A percentile compares a stretch with the other conserved stretches of the same genome.
Conservation (phyloP, 2,113 vertebrate species). For the Aepyceros melampus region DNA sequence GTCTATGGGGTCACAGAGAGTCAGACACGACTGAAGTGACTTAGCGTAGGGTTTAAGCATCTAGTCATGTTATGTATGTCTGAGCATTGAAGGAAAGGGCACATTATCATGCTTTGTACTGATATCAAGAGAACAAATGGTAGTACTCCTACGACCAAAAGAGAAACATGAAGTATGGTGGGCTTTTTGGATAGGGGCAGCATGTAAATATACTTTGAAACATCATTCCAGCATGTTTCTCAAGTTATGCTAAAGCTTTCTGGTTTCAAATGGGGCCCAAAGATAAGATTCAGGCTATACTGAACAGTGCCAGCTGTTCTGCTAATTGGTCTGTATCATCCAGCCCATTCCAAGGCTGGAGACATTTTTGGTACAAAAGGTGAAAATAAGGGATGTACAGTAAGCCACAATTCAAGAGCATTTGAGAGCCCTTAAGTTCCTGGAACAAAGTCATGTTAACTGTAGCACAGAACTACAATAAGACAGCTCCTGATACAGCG, state of each 20-base stretch:
- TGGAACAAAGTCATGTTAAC: background rate
- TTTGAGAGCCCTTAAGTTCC: background rate
- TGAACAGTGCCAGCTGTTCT: background rate
- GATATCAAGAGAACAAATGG: background rate
- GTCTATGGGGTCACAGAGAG: too few relatives aligned
- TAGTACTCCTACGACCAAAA: background rate
- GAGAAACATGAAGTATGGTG: background rate
- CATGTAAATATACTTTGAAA: background rate
- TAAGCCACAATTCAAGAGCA: background rate
- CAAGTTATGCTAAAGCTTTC: background rate
- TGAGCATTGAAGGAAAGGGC: background rate
- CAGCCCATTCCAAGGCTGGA: background rate
- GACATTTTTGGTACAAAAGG: background rate
- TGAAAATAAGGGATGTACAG: background rate
- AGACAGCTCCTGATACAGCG: background rate
- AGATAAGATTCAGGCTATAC: background rate
- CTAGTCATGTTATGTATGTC: background rate
- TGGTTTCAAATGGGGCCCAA: background rate
- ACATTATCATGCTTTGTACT: background rate
- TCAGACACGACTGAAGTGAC: too few relatives aligned
- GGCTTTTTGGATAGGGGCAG: background rate
- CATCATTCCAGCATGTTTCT: accelerated
- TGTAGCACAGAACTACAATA: background rate
- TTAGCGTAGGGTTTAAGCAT: too few relatives aligned
- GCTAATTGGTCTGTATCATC: background rate